Evolutionary conservation across 2,888 invertebrate species (phyloP), one percentile per base, ranked within the genome.

Genomic region (Oxystoma pomonae): DNA sequence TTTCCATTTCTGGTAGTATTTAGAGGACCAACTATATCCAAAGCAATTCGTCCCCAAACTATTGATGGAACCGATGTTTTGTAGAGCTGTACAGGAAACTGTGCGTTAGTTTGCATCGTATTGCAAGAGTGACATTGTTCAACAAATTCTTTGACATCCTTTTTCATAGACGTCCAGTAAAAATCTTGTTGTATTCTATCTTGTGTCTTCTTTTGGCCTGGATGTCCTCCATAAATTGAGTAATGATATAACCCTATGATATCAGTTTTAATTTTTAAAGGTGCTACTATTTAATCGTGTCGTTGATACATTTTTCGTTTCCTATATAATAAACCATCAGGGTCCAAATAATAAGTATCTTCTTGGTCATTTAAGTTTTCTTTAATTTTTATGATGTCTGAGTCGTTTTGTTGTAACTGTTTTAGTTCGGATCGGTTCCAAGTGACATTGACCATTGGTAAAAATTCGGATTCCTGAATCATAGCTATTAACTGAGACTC

Each of bases 131-230:
- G 62, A 56, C 76, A 76, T 12, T 52, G 59, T 20, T 55, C 60
- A 1, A 71, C 63, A 55, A 66, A 75, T 5, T 68, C 59, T 35
- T 67, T 67, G 0, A 75, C 63, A 58, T 73, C 70, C 20, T 55
- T 60, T 16, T 55, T 63, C 64, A 75, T 67, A 1, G 57, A 63
- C 12, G 65, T 68, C 75, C 74, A 74, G 55, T 68, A 72, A 63
- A 69, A 74, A 20, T 64, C 53, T 51, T 63, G 49, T 52, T 65
- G 57, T 12, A 76, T 66, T 16, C 61, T 16, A n/a, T 61, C 62
- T 3, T 64, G 62, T 0, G 75, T 75, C 60, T 72, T 70, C 16
- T 73, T 66, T n/a, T 70, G 61, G n/a, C 74, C 74, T 35, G 65
- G 69, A 65, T 76, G 76, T 16, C 73, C 71, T 17, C 68, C 66